These are phyloP conservation scores for Varecia variegata DNA, from an alignment of 2,797 vertebrate species.

Conservation along the genomic window DNA sequence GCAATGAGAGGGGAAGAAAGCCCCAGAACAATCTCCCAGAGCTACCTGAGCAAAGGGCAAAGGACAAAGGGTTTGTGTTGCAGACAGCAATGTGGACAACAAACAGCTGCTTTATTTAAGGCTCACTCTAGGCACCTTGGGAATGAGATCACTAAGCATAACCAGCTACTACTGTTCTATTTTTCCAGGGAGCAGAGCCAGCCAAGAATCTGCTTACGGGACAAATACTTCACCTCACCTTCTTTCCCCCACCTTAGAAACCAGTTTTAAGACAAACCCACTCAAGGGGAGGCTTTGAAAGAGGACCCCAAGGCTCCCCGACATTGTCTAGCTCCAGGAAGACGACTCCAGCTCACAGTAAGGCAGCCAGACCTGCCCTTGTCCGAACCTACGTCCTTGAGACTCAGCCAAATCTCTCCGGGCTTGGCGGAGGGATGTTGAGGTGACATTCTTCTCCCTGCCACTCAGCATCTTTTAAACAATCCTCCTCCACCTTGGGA, in stretches of 20 bases:
- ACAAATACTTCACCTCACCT: background rate
- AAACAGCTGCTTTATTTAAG: background rate
- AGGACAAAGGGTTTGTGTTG: background rate
- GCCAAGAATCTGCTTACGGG: background rate
- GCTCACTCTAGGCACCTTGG: background rate
- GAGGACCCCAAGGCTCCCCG: background rate
- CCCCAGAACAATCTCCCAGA: background rate
- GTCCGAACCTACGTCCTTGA: slow-evolving; percentile 67
- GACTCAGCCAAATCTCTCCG: slow-evolving; percentile 68
- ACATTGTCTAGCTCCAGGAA: background rate
- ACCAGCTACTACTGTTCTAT: background rate
- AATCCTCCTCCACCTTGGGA: slow-evolving; percentile 60
- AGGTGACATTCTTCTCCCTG: slow-evolving; percentile 73
- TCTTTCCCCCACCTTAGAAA: background rate
- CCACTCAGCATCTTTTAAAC: slow-evolving; percentile 75
- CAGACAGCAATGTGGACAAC: background rate
- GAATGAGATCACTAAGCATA: background rate
- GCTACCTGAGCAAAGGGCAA: background rate
- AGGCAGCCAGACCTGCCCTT: slow-evolving; percentile 61
- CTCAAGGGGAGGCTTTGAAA: background rate
- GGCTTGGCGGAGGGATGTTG: slow-evolving; percentile 60
- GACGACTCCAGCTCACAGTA: background rate
- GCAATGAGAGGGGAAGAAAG: background rate
- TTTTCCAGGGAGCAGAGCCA: background rate
- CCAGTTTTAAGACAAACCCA: background rate